Base-by-base conservation (phyloP, 2,113 vertebrate species). In the Sebastes fasciatus region DNA sequence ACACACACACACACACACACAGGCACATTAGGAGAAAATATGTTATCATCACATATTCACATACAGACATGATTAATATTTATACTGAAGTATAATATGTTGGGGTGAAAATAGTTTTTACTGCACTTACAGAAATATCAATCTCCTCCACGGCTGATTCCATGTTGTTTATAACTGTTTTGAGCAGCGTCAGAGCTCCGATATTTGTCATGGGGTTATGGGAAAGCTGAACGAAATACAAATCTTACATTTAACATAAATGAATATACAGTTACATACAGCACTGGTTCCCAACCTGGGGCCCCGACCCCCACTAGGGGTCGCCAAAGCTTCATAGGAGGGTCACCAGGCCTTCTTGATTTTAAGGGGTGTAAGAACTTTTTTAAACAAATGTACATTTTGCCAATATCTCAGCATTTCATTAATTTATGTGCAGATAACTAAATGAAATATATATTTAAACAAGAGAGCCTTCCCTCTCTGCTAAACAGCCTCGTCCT, bases 121-220 rank as follows among this genome's bases (percentile, higher is more conserved):
- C 2, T 14, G 48, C 49, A 66, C 96, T 96, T 91, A 97, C 96
- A 16, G 94, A 95, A 80, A 97, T 93, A 84, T 96, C 90, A 10
- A 96, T 88, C n/a, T 95, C 93, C 74, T 95, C 94, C 85, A 97
- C 71, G 21, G 65, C 91, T 82, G 95, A 94, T 48, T 89, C 95
- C 26, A 70, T 55, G 74, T 93, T 96, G 84, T 80, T 96, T 77
- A 82, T 95, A 52, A 97, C 63, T 8, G 92, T 70, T 10, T 11
- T 61, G 66, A 96, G 79, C n/a, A 97, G 86, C 0, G 8, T 70
- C 51, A 83, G 1, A 13, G 96, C 95, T n/a, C 96, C 95, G 0
- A 93, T 89, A 40, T 89, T 43, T 0, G 68, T 96, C 6, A 97
- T 43, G 1, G 92, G 91, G 86, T 97, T 97, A 19, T 85, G 69